Evolutionary conservation across 2,888 invertebrate genomes (phyloP).

Genomic region (Pterostichus niger): DNA sequence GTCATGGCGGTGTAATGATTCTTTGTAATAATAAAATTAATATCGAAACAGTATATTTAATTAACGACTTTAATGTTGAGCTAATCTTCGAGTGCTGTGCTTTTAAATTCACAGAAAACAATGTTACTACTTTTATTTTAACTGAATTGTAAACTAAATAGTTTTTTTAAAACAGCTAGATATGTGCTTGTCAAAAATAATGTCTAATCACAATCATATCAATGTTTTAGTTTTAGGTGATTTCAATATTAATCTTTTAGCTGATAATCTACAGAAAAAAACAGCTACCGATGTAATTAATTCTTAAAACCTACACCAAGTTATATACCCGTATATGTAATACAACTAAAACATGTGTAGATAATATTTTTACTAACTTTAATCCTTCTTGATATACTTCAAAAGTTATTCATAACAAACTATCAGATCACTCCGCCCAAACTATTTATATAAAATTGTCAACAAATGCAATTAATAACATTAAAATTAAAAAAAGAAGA

Average conservation of each 20-base stretch:
- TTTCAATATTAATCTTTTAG: conserved; percentile 14
- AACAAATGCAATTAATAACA: neutral
- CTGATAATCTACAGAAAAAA: conserved; percentile 13
- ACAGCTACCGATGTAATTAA: conserved; percentile 8
- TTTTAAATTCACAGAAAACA: too few species aligned
- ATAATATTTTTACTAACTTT: conserved; percentile 33
- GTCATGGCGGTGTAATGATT: conserved; percentile 7
- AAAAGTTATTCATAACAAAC: conserved; percentile 1
- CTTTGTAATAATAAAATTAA: conserved; percentile 9
- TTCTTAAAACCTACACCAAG: neutral
- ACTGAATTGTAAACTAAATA: neutral
- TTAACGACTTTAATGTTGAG: too few species aligned
- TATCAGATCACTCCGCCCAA: conserved; percentile 24
- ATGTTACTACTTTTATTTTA: neutral
- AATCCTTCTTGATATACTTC: neutral
- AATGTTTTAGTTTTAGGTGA: too few species aligned
- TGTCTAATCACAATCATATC: too few species aligned
- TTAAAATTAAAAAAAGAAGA: neutral
- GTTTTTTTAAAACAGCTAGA: conserved; percentile 6
- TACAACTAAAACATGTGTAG: conserved; percentile 14
- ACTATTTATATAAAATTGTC: neutral
- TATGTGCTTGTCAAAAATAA: too few species aligned
- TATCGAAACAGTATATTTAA: neutral
- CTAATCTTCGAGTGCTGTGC: too few species aligned
- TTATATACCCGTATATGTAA: neutral